Evolutionary conservation across 2,888 invertebrate species (phyloP), one percentile per base, ranked within the genome.

Genomic region (Xestia sexstrigata): DNA sequence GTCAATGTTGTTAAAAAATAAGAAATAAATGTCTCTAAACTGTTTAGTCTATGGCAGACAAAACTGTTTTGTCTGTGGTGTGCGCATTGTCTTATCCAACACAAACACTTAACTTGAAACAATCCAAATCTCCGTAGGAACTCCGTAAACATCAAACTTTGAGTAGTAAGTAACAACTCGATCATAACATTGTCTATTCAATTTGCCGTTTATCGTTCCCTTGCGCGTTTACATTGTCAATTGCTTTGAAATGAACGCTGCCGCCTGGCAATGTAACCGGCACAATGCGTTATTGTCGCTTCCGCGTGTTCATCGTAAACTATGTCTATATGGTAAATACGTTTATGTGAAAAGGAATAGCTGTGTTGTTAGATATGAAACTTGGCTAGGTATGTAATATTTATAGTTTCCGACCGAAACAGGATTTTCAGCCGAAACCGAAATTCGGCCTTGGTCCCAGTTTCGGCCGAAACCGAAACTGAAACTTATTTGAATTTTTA

Each of bases 131-230:
- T 77, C 60, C 35, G 58, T 67, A 58, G 62, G 47, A 83, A 77
- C 83, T 83, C 45, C 58, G 45, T 78, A 66, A 74, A 83, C 83
- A 86, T 86, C 83, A 84, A 75, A 73, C 70, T 74, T 74, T 60
- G 78, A 65, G 78, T 72, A 66, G 60, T 60, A 67, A 84, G 60
- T 65, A 70, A 84, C 84, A 87, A 76, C 67, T 86, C 70, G 77
- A 82, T 88, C 80, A 83, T 82, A 89, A 87, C 81, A 87, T 75
- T 79, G 87, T 81, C 83, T 89, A 88, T 88, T 88, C 87, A 89
- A 88, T 88, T 89, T 79, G 73, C 83, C 81, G 83, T 88, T 87
- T 87, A 87, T 82, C 72, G 79, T 83, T 86, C 69, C 70, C 72
- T 55, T 81, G 67, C 80, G 73, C 74, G 75, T 76, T 84, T 78